phyloP scores from a whole-genome alignment of 2,113 vertebrate species.

The Neofelis nebulosa region DNA sequence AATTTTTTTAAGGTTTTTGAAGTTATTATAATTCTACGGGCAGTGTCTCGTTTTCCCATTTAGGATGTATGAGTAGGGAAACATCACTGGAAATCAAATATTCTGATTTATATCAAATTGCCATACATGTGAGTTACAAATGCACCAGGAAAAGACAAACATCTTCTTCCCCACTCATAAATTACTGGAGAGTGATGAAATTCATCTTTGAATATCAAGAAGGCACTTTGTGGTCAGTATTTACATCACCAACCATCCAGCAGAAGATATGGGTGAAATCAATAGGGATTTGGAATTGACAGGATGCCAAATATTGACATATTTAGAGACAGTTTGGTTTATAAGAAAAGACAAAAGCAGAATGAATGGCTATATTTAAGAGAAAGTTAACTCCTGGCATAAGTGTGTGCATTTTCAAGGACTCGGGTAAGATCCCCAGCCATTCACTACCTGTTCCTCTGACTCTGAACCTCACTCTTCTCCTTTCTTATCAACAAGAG shows the following conservation, averaged over 20 bases:
- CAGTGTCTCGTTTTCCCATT: background rate
- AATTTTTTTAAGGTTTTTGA: background rate
- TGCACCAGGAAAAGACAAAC: background rate
- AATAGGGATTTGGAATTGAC: background rate
- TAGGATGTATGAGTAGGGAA: background rate
- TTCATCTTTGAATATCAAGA: background rate
- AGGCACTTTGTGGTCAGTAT: background rate
- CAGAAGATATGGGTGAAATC: background rate
- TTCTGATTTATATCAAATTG: background rate
- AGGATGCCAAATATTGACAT: background rate
- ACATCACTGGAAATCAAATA: background rate
- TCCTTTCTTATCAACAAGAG: too few species aligned
- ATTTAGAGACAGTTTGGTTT: background rate
- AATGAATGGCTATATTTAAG: background rate
- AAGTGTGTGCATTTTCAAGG: background rate
- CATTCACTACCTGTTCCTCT: too few species aligned
- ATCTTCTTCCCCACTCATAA: background rate
- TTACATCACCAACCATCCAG: background rate
- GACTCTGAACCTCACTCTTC: background rate
- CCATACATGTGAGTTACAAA: background rate
- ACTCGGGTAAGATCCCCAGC: background rate
- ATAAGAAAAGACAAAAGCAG: background rate
- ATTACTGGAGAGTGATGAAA: background rate
- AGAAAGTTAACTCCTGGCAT: background rate
- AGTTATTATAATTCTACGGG: background rate